A percentile compares a stretch with the other conserved stretches of the same genome.
phyloP scores from a whole-genome alignment of 2,113 vertebrate genomes.

The Chrysemys picta region DNA sequence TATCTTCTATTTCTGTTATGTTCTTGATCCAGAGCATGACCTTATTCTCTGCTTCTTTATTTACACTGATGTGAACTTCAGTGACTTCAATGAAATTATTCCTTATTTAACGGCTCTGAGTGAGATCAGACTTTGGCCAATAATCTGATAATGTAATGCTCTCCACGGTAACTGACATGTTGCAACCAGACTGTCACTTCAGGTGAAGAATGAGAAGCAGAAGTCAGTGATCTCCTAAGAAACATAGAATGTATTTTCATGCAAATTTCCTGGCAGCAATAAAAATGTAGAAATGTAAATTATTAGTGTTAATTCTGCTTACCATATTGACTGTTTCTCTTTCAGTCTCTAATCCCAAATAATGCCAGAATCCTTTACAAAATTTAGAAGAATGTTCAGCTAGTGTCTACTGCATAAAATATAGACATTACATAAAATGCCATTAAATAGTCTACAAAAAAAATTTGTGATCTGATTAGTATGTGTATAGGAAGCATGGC shows the following conservation, averaged over 20 bases:
- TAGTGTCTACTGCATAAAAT: not conserved
- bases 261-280: slow-evolving; percentile 24
- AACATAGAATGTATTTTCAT: slow-evolving; percentile 25
- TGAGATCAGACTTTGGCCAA: slow-evolving; percentile 29
- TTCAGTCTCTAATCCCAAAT: slow-evolving; percentile 17
- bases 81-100: slow-evolving; percentile 33
- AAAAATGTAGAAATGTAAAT: slow-evolving; percentile 30
- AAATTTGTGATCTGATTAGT: not conserved
- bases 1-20: not conserved
- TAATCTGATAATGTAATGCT: slow-evolving; percentile 31
- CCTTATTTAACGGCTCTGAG: slow-evolving; percentile 30
- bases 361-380: not conserved
- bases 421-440: not conserved
- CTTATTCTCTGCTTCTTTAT: not conserved
- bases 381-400: not conserved
- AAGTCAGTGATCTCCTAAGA: not conserved
- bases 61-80: slow-evolving; percentile 19
- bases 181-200: slow-evolving; percentile 25
- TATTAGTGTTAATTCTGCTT: slow-evolving; percentile 24
- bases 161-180: slow-evolving; percentile 15
- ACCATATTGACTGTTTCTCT: slow-evolving; percentile 7
- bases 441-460: not conserved
- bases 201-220: slow-evolving; percentile 36
- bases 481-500: not conserved
- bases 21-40: slow-evolving; percentile 32